Evolutionary conservation across 2,888 invertebrate genomes (phyloP).

Genomic region (Conomelus anceps): DNA sequence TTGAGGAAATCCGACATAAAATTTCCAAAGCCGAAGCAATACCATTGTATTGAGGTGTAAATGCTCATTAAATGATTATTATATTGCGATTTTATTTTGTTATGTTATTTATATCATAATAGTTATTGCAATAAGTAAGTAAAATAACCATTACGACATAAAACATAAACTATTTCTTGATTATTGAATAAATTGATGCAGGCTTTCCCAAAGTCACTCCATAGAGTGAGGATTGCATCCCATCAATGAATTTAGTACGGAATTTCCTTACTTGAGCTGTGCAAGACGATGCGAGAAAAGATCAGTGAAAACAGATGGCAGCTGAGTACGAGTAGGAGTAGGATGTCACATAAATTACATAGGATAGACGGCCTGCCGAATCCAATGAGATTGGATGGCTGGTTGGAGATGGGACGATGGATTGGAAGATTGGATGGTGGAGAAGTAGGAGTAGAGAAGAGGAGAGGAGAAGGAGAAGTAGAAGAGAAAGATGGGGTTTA

Average conservation of each 20-base stretch:
- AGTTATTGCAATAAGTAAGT: too few relatives aligned
- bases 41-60: too few relatives aligned
- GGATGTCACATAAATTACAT: slow-evolving; percentile 29
- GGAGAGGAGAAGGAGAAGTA: not conserved
- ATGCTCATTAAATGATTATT: too few relatives aligned
- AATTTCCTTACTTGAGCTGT: not conserved
- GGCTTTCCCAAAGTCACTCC: too few relatives aligned
- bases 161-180: too few relatives aligned
- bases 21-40: too few relatives aligned
- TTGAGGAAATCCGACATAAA: too few relatives aligned
- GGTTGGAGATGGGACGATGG: not conserved
- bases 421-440: slow-evolving; percentile 3
- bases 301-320: not conserved
- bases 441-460: not conserved
- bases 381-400: slow-evolving; percentile 10
- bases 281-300: not conserved
- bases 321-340: not conserved
- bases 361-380: not conserved
- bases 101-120: too few relatives aligned
- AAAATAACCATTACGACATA: too few relatives aligned
- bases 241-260: not conserved
- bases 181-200: too few relatives aligned
- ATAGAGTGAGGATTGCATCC: not conserved
- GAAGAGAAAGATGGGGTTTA: too few relatives aligned
- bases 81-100: too few relatives aligned